A percentile compares a stretch with the other conserved stretches of the same genome.
phyloP scores from a whole-genome alignment of 2,888 invertebrate genomes.

The Trichopoda pennipes region DNA sequence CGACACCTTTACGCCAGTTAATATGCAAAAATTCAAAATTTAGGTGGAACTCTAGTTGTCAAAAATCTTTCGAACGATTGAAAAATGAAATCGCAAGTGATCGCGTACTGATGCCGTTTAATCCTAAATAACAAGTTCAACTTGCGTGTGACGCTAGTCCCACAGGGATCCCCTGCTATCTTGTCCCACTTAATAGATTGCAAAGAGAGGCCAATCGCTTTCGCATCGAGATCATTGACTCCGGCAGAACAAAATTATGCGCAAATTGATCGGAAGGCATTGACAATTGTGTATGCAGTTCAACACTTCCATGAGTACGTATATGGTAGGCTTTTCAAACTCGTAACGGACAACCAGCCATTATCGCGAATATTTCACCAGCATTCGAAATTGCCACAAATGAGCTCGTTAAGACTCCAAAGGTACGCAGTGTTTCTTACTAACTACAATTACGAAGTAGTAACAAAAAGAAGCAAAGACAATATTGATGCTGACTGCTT shows the following conservation, averaged over 20 bases:
- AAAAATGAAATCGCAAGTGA: constrained; percentile 52
- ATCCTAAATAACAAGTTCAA: constrained; percentile 38
- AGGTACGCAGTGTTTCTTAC: too few species aligned
- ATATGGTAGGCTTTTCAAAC: not conserved
- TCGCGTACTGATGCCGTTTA: constrained; percentile 17
- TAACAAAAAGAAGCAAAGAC: too few species aligned
- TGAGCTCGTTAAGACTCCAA: too few species aligned
- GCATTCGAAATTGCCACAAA: too few species aligned
- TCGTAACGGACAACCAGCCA: too few species aligned
- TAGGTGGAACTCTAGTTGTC: too few species aligned
- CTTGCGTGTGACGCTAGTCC: constrained; percentile 64
- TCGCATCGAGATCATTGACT: constrained; percentile 28
- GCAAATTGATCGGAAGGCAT: not conserved
- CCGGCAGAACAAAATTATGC: constrained; percentile 4
- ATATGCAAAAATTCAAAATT: too few species aligned
- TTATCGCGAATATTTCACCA: too few species aligned
- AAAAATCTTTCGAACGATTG: too few species aligned
- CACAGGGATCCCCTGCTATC: constrained; percentile 52
- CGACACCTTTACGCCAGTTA: not conserved
- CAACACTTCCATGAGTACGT: constrained; percentile 8
- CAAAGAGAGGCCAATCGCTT: constrained; percentile 47
- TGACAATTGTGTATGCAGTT: not conserved
- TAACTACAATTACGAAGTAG: too few species aligned
- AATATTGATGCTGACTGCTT: too few species aligned
- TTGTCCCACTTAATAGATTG: constrained; percentile 51